phyloP scores from a whole-genome alignment of 2,113 vertebrate genomes.

The Eptesicus fuscus region DNA sequence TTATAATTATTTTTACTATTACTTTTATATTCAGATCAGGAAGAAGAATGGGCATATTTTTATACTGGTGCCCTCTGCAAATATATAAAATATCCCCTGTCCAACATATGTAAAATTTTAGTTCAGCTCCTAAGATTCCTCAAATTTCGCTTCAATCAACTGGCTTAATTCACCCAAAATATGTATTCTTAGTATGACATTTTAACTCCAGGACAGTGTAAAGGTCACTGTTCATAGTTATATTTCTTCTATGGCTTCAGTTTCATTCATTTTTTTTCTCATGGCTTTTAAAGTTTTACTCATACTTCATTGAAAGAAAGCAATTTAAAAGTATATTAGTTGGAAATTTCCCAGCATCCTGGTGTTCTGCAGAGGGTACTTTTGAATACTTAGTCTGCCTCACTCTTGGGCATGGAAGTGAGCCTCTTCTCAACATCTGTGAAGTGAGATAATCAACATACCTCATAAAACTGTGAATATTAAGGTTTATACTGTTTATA shows the following conservation, averaged over 20 bases:
- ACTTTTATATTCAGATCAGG: background rate
- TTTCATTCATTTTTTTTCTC: background rate
- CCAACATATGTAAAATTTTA: background rate
- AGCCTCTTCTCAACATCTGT: background rate
- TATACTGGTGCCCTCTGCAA: background rate
- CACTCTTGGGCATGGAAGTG: background rate
- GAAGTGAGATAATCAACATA: background rate
- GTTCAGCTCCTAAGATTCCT: background rate
- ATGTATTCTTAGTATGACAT: background rate
- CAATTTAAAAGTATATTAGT: background rate
- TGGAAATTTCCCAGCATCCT: background rate
- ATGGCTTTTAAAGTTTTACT: background rate
- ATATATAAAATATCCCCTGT: background rate
- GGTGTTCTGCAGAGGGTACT: background rate
- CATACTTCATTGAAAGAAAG: background rate
- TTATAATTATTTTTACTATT: background rate
- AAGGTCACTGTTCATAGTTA: background rate
- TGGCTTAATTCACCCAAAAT: background rate
- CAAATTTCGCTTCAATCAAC: background rate
- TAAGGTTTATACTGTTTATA: background rate
- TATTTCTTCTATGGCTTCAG: background rate
- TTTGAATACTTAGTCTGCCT: background rate
- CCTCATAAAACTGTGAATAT: background rate
- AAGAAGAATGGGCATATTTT: background rate
- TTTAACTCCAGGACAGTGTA: background rate